Conservation (phyloP, 2,113 vertebrate genomes). For the Sapayoa aenigma region DNA sequence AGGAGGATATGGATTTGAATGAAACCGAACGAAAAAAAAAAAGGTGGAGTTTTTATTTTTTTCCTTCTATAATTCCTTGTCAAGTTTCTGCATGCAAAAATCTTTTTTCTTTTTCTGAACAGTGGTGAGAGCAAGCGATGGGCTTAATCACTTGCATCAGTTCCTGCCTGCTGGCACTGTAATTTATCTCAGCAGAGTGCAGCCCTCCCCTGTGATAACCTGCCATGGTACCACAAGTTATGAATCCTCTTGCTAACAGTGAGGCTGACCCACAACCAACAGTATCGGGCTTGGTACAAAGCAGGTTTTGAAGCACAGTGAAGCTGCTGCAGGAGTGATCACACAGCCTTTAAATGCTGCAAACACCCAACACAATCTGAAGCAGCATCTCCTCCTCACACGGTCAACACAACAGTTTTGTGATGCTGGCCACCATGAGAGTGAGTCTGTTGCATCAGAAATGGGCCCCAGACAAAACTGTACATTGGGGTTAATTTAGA, state of each 20-base stretch:
- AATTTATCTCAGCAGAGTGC: constrained; percentile 16
- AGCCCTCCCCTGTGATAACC: neutral
- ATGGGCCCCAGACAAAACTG: neutral
- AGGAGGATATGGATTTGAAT: neutral
- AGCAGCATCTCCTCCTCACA: neutral
- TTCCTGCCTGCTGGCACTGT: neutral
- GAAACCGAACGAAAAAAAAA: neutral
- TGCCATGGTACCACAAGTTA: neutral
- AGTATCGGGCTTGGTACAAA: neutral
- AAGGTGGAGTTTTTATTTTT: neutral
- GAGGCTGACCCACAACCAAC: neutral
- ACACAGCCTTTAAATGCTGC: neutral
- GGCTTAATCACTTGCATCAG: constrained; percentile 25
- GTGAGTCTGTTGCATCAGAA: neutral
- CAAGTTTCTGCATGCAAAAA: neutral
- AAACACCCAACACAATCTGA: neutral
- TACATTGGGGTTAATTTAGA: neutral
- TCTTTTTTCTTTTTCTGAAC: neutral
- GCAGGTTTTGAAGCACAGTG: neutral
- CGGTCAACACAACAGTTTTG: accelerated
- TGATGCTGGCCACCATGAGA: neutral
- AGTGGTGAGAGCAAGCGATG: neutral
- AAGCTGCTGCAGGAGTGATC: neutral
- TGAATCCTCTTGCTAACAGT: neutral
- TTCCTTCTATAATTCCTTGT: neutral